Conservation (phyloP, 2,888 invertebrate species). For the Listrodromus nycthemerus region DNA sequence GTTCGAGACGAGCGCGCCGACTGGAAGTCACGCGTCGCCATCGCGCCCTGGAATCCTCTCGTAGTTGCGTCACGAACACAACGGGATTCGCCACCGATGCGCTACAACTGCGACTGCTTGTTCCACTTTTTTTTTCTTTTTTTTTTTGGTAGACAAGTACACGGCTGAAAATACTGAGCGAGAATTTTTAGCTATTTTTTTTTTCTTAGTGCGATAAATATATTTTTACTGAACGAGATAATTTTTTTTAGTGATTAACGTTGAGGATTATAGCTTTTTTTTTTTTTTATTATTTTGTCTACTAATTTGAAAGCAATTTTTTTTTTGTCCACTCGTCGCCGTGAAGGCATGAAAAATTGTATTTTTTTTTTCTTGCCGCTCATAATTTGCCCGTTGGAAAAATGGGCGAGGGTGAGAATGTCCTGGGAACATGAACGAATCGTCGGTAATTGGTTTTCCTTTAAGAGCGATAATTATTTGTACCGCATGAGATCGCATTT, state of each 20-base stretch:
- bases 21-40: conserved; percentile 19
- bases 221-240: no score
- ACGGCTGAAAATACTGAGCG: not conserved
- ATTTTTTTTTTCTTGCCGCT: not conserved
- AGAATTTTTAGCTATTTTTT: no score
- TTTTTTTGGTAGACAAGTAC: not conserved
- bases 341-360: no score
- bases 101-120: not conserved
- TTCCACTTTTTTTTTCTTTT: not conserved
- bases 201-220: no score
- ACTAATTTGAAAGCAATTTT: no score
- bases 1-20: conserved; percentile 29
- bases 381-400: not conserved
- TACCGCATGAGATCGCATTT: not conserved
- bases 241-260: no score
- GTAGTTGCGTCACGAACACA: conserved; percentile 33
- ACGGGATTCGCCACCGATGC: conserved; percentile 25
- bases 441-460: not conserved
- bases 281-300: no score
- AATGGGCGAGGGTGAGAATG: no score
- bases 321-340: no score
- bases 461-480: not conserved
- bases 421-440: not conserved
- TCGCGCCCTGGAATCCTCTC: conserved; percentile 22
- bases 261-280: no score